Evolutionary conservation across 2,113 vertebrate genomes (phyloP).

Genomic region (Indicator maculatus): DNA sequence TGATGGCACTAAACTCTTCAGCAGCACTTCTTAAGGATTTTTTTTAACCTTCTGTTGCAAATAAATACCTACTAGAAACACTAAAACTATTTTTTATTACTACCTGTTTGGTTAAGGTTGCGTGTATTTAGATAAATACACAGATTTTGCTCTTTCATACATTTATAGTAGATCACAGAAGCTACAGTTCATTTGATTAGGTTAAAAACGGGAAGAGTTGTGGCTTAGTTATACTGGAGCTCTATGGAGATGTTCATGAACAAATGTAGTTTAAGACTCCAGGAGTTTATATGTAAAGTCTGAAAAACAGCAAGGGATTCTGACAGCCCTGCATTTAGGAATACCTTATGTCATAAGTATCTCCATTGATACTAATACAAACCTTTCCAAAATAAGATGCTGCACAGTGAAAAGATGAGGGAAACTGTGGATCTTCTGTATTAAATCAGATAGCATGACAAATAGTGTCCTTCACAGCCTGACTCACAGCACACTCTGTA

Average conservation of each 20-base stretch:
- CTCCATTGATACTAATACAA: background rate
- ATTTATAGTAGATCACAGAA: background rate
- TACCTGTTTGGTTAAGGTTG: background rate
- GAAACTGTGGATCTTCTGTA: background rate
- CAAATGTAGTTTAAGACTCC: background rate
- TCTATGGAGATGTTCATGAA: background rate
- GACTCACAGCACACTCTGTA: background rate
- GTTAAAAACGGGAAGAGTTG: background rate
- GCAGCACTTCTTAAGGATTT: background rate
- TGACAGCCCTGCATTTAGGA: background rate
- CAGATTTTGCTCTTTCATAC: background rate
- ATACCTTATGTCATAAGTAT: background rate
- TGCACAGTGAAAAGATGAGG: background rate
- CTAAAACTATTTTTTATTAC: background rate
- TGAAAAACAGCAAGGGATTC: background rate
- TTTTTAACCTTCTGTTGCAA: background rate
- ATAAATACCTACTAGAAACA: background rate
- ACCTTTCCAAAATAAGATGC: background rate
- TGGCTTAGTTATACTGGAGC: background rate
- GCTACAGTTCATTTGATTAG: background rate
- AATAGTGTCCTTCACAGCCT: conserved; percentile 12
- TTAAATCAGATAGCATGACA: conserved; percentile 22
- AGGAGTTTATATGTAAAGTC: background rate
- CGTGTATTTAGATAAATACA: background rate
- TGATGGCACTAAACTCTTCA: background rate